These are phyloP conservation scores for Cerastoderma edule DNA, from an alignment of 2,888 invertebrate genomes.

Conservation along the genomic window DNA sequence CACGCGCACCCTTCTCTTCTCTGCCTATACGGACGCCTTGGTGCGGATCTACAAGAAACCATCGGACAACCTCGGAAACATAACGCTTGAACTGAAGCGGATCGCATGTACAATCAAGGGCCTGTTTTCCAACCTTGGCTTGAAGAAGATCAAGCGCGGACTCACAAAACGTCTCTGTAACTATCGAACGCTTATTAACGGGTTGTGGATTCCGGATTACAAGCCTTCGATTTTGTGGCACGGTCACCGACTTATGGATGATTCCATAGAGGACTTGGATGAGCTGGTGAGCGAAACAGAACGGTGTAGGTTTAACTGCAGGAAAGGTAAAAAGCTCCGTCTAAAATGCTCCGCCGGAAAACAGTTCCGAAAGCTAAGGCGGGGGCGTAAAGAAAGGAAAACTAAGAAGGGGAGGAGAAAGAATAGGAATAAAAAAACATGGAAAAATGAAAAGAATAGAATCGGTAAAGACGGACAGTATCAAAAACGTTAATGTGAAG, in stretches of 20 bases:
- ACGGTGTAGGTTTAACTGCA: background rate
- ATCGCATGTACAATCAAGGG: background rate
- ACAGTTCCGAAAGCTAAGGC: background rate
- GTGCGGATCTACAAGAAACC: background rate
- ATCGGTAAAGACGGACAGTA: background rate
- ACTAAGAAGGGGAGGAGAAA: background rate
- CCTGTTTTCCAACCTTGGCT: background rate
- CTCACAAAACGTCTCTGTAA: background rate
- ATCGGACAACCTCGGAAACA: background rate
- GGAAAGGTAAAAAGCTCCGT: too few species aligned
- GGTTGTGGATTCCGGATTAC: background rate
- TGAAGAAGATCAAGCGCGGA: background rate
- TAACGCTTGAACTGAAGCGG: background rate
- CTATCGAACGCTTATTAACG: background rate
- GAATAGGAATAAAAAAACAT: background rate
- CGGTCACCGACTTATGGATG: background rate
- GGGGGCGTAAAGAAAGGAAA: background rate
- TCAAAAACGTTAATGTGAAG: too few species aligned
- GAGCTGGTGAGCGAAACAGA: background rate
- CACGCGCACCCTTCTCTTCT: slow-evolving; percentile 2
- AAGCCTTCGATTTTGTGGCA: background rate
- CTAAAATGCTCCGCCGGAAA: background rate
- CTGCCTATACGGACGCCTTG: slow-evolving; percentile 7
- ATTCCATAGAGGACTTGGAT: background rate
- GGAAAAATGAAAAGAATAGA: background rate